Conservation (phyloP, 2,888 invertebrate genomes). For the Eupithecia pulchellata region DNA sequence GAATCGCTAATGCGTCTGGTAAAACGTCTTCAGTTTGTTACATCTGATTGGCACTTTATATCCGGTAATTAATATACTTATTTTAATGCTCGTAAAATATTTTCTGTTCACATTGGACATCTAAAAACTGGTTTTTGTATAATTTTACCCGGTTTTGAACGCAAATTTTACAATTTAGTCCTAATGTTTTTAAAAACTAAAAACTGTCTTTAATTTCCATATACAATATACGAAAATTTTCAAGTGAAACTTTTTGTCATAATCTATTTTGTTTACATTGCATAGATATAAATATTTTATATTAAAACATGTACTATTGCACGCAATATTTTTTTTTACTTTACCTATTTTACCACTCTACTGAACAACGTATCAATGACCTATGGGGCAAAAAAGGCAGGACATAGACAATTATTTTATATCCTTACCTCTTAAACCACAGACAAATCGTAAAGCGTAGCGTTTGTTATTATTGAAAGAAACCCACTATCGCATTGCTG, state of each 20-base stretch:
- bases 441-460: constrained; percentile 31
- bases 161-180: not conserved
- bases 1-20: constrained; percentile 26
- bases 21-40: constrained; percentile 37
- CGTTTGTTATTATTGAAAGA: constrained; percentile 44
- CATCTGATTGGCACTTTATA: constrained; percentile 42
- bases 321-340: too few relatives aligned
- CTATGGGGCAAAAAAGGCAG: not conserved
- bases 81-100: constrained; percentile 41
- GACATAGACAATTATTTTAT: constrained; percentile 9
- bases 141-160: not conserved
- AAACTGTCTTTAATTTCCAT: not conserved
- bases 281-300: too few relatives aligned
- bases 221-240: too few relatives aligned
- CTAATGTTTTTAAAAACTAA: not conserved
- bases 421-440: constrained; percentile 26
- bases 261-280: too few relatives aligned
- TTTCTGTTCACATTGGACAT: constrained; percentile 1
- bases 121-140: not conserved
- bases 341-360: too few relatives aligned
- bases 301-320: too few relatives aligned
- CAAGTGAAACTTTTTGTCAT: too few relatives aligned
- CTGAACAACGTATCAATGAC: not conserved
- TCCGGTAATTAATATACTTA: constrained; percentile 47
- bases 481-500: constrained; percentile 35